phyloP scores from a whole-genome alignment of 2,888 invertebrate species.

The Coecobrya sp. region DNA sequence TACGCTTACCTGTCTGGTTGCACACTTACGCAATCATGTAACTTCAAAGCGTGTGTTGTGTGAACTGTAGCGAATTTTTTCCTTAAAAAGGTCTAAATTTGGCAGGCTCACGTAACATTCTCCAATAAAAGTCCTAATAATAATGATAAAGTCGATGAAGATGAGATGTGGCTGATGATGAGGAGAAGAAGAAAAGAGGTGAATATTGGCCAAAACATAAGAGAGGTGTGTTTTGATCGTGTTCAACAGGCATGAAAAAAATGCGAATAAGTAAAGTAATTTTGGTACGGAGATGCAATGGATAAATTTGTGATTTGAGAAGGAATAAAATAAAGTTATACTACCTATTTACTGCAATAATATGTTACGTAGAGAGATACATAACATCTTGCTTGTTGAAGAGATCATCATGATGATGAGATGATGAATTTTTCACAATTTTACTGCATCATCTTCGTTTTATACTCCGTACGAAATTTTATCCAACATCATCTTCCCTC shows the following conservation, averaged over 20 bases:
- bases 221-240: constrained; percentile 2
- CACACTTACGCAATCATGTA: neutral
- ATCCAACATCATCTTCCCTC: constrained; percentile 16
- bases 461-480: constrained; percentile 7
- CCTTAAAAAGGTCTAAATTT: constrained; percentile 22
- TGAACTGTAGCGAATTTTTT: neutral
- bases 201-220: constrained; percentile 34
- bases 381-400: constrained; percentile 13
- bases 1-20: neutral
- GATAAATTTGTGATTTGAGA: constrained; percentile 29
- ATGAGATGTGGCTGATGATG: neutral
- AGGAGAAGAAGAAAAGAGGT: constrained; percentile 20
- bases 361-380: neutral
- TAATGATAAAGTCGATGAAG: constrained; percentile 21
- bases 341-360: neutral
- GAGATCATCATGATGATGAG: constrained; percentile 38
- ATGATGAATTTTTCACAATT: constrained; percentile 39
- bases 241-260: constrained; percentile 43
- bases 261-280: neutral
- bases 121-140: neutral
- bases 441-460: neutral
- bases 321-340: constrained; percentile 17
- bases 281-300: constrained; percentile 7
- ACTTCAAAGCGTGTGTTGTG: neutral
- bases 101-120: neutral